These are phyloP conservation scores for Cyphomyrus plagiostoma DNA, from an alignment of 2,113 vertebrate genomes.

Conservation along the genomic window DNA sequence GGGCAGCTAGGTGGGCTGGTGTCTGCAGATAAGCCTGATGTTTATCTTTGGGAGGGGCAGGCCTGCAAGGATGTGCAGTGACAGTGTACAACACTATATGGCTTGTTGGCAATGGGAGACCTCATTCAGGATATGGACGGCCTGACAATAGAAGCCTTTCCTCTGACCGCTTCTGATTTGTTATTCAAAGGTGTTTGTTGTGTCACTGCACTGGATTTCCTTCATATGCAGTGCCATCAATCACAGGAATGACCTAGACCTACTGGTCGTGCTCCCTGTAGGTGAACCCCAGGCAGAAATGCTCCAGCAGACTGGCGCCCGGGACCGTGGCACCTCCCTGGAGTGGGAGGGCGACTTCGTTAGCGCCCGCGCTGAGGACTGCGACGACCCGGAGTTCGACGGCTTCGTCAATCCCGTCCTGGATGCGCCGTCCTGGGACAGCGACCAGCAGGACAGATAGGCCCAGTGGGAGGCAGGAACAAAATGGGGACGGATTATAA, in stretches of 20 bases:
- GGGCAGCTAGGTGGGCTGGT: not conserved
- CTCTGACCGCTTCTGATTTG: not conserved
- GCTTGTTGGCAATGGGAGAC: not conserved
- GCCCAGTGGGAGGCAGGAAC: slow-evolving; percentile 14
- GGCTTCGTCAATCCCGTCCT: slow-evolving; percentile 89
- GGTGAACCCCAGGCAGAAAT: slow-evolving; percentile 75
- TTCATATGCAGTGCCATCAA: not conserved
- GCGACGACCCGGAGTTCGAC: slow-evolving; percentile 71
- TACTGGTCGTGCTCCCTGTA: not conserved
- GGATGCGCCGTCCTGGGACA: slow-evolving; percentile 65
- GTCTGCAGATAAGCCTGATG: not conserved
- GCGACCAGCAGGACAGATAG: slow-evolving; percentile 70
- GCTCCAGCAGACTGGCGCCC: slow-evolving; percentile 21
- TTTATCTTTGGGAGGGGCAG: not conserved
- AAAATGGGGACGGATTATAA: not conserved
- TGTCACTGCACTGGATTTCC: not conserved
- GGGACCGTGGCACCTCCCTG: slow-evolving; percentile 81
- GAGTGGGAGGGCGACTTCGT: slow-evolving; percentile 99
- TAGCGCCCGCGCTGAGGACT: slow-evolving; percentile 74
- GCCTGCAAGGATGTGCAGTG: not conserved
- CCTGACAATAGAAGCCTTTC: not conserved
- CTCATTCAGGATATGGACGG: not conserved
- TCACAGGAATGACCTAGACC: not conserved
- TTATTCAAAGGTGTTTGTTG: not conserved
- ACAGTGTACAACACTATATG: not conserved